These are phyloP conservation scores for Rhincodon typus DNA, from an alignment of 2,797 vertebrate species.

Conservation along the genomic window DNA sequence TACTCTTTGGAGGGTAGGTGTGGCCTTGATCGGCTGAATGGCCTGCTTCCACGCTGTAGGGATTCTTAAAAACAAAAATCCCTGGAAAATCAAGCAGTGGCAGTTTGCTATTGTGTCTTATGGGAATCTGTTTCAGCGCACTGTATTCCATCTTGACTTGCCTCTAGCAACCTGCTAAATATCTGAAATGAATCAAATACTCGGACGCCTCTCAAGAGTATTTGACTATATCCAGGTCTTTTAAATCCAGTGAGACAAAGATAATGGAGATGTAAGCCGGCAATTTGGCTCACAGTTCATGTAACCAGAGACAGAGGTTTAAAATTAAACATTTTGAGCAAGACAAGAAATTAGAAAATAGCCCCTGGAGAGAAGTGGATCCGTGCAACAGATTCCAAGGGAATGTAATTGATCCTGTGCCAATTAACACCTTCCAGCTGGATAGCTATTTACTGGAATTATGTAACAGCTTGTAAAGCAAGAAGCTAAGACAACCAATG, in stretches of 20 bases:
- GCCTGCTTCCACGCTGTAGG: too few relatives aligned
- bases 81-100: not conserved
- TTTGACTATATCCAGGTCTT: not conserved
- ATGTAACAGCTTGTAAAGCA: not conserved
- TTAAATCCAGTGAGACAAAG: not conserved
- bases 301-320: not conserved
- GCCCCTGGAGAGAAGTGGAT: not conserved
- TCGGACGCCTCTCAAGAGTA: not conserved
- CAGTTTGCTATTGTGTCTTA: not conserved
- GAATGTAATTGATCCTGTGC: not conserved
- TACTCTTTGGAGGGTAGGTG: too few relatives aligned
- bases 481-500: not conserved
- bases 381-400: not conserved
- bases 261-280: not conserved
- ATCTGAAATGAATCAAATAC: not conserved
- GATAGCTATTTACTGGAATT: not conserved
- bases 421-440: slow-evolving; percentile 13
- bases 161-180: not conserved
- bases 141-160: not conserved
- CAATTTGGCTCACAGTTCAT: not conserved
- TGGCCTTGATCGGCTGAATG: too few relatives aligned
- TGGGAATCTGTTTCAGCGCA: not conserved
- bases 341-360: not conserved
- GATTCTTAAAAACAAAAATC: not conserved
- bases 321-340: not conserved